Evolutionary conservation across 2,797 vertebrate species (phyloP).

Genomic region (Melanotaenia boesemani): DNA sequence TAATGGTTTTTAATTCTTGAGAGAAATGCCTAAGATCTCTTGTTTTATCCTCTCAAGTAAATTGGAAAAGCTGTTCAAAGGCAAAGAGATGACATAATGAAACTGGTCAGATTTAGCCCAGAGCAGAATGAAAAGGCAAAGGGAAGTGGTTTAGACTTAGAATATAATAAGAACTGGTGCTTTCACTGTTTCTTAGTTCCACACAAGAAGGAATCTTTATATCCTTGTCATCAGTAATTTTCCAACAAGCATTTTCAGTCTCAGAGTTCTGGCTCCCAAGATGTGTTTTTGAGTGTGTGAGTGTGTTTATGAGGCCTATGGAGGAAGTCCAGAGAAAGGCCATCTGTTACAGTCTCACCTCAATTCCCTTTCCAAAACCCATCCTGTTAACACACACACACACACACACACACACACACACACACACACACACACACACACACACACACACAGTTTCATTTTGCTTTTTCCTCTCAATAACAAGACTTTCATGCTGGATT

Average conservation of each 20-base stretch:
- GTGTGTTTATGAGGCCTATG: constrained; percentile 42
- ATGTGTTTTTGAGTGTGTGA: constrained; percentile 14
- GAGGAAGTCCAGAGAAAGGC: constrained; percentile 66
- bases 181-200: constrained; percentile 10
- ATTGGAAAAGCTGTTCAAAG: constrained; percentile 10
- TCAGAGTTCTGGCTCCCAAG: constrained; percentile 26
- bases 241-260: constrained; percentile 16
- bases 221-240: constrained; percentile 35
- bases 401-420: not conserved
- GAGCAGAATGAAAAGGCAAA: not conserved
- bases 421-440: constrained; percentile 10
- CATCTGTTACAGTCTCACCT: constrained; percentile 73
- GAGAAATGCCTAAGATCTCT: constrained; percentile 26
- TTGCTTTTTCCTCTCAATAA: constrained; percentile 26
- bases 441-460: not conserved
- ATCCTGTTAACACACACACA: constrained; percentile 45
- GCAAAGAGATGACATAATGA: not conserved
- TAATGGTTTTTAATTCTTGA: constrained; percentile 54
- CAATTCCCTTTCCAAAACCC: constrained; percentile 33
- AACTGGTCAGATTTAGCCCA: not conserved
- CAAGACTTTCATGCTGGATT: not conserved
- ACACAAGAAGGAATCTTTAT: constrained; percentile 43
- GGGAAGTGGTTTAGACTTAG: constrained; percentile 3
- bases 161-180: not conserved
- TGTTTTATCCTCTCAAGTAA: constrained; percentile 18